Base-by-base conservation (phyloP, 2,888 invertebrate species). In the Drosophila longiperda region DNA sequence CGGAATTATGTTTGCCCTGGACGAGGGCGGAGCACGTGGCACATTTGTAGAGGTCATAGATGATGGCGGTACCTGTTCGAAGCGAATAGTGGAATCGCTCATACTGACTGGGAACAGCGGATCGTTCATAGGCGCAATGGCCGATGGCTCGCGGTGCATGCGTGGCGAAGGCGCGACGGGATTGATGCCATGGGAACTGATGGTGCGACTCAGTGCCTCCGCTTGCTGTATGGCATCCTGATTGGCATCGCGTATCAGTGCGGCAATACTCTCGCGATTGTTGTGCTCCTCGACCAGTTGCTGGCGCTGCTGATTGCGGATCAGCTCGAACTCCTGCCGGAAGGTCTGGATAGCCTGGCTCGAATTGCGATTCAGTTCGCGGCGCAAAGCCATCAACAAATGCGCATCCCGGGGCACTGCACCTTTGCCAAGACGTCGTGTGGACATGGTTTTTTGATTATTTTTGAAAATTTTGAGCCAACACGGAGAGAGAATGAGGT, bases 321-420 rank as follows among this genome's bases (percentile, higher is more conserved):
- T 75, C 32, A 54, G 59, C 8, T 85, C 85, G 32, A 89, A 89
- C 23, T 89, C 82, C 50, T 70, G 69, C 90, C 90, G 89, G 45
- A 86, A 86, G 26, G 59, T 48, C 8, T 76, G 45, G 3, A 71
- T 77, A 7, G 77, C 74, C 7, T 73, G 74, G 1, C 61, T 77
- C 7, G 90, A 66, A 36, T 71, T 66, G 52, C 75, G 85, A 9
- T 63, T 32, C 2, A 84, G 74, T 20, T 82, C 77, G 7, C 66
- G 74, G 0, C 64, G 66, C 23, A 87, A 2, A 3, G 57, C 66
- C 36, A 73, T 65, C 54, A 65, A 67, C n/a, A 50, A 36, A 6
- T 59, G 32, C 8, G 59, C 38, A 36, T 82, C 73, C 0, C 72
- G 75, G 0, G 77, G 80, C 17, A 75, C n/a, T 4, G 69, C 70